A percentile compares a stretch with the other conserved stretches of the same genome.
These are phyloP conservation scores for Lophura nycthemera DNA, from an alignment of 2,113 vertebrate species.

Conservation along the genomic window DNA sequence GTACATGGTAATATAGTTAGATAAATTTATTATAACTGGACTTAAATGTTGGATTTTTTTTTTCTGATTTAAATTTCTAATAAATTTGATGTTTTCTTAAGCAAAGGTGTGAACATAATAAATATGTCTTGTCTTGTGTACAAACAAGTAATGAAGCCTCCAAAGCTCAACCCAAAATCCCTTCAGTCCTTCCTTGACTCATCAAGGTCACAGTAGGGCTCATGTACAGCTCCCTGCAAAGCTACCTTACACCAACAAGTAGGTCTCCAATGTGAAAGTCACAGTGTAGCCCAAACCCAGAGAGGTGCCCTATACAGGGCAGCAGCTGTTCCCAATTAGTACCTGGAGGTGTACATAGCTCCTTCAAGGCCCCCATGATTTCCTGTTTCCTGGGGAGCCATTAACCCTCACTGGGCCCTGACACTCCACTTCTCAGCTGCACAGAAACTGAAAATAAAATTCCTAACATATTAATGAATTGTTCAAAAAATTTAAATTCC, in stretches of 20 bases:
- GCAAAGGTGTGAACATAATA: neutral
- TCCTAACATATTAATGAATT: neutral
- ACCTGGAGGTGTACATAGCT: neutral
- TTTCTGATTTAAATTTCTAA: neutral
- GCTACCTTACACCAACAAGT: neutral
- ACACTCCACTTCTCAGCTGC: neutral
- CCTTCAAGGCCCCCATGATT: neutral
- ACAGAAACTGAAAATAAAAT: neutral
- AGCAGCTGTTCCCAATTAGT: neutral
- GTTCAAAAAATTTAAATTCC: neutral
- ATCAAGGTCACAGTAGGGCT: rapidly evolving
- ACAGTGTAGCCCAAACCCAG: neutral
- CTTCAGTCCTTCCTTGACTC: too few relatives aligned
- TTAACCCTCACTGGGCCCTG: rapidly evolving
- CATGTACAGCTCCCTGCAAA: neutral
- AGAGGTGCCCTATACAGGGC: neutral
- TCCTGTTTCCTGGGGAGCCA: neutral
- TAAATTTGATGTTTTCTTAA: neutral
- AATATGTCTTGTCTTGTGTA: neutral
- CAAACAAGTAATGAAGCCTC: neutral
- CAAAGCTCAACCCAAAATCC: rapidly evolving
- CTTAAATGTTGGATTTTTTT: neutral
- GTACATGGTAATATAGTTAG: neutral
- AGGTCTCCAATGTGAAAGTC: neutral
- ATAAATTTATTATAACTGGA: neutral